Evolutionary conservation across 2,113 vertebrate species (phyloP).

Genomic region (Sterrhoptilus dennistouni): DNA sequence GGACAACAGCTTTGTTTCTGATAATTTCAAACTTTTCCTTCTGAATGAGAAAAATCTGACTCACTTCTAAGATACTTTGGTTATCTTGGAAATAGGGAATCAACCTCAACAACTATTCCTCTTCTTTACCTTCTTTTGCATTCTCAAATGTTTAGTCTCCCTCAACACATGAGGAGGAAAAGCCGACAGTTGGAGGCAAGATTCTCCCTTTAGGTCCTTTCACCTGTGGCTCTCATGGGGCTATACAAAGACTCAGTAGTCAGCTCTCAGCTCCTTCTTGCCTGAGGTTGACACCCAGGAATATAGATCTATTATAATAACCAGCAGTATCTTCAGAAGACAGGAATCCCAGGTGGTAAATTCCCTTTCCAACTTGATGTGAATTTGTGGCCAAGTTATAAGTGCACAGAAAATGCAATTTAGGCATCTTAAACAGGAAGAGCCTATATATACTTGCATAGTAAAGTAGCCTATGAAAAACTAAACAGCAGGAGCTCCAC

Average conservation of each 20-base stretch:
- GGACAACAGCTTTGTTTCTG: not conserved
- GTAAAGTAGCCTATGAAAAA: constrained; percentile 13
- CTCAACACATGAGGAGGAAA: not conserved
- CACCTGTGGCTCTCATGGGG: not conserved
- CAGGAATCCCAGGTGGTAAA: constrained; percentile 13
- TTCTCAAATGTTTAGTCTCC: not conserved
- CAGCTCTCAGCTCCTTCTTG: not conserved
- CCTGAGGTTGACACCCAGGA: not conserved
- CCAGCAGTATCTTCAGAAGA: not conserved
- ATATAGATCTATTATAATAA: not conserved
- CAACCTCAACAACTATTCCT: not conserved
- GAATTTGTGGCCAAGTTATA: constrained; percentile 1
- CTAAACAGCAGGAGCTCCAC: not conserved
- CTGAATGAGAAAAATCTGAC: not conserved
- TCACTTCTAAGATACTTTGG: not conserved
- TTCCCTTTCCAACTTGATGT: not conserved
- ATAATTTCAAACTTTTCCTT: not conserved
- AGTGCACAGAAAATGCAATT: constrained; percentile 12
- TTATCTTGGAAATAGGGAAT: not conserved
- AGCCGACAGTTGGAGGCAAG: not conserved
- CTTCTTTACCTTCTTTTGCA: not conserved
- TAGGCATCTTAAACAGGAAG: not conserved
- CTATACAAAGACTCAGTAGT: not conserved
- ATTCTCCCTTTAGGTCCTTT: not conserved
- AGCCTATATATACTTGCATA: not conserved